Conservation (phyloP, 2,888 invertebrate genomes). For the Microplitis manilae region DNA sequence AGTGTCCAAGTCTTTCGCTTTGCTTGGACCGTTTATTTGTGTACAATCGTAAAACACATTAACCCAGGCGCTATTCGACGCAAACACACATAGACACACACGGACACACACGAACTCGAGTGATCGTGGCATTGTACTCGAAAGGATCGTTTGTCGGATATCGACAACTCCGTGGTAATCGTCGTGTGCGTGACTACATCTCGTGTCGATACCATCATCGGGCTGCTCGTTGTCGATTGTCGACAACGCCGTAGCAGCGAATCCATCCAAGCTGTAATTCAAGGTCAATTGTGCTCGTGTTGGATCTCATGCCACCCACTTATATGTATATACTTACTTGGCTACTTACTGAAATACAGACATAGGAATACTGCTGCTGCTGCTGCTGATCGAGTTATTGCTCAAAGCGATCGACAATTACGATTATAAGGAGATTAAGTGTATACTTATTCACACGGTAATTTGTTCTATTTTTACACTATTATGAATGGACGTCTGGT, state of each 20-base stretch:
- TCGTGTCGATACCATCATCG: slow-evolving; percentile 22
- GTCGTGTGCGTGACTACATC: slow-evolving; percentile 48
- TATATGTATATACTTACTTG: background rate
- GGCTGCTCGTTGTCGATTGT: background rate
- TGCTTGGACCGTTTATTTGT: no score
- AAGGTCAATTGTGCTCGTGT: slow-evolving; percentile 35
- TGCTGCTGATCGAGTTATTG: background rate
- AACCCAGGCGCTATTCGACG: background rate
- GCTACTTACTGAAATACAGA: background rate
- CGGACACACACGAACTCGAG: background rate
- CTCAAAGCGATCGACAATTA: background rate
- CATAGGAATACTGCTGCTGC: background rate
- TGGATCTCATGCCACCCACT: background rate
- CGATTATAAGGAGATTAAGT: background rate
- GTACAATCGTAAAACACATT: background rate
- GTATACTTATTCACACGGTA: background rate
- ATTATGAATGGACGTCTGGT: background rate
- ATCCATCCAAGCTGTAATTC: slow-evolving; percentile 33
- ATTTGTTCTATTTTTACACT: background rate
- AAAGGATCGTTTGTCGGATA: slow-evolving; percentile 48
- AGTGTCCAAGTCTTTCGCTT: no score
- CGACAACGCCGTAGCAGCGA: background rate
- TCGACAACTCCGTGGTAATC: slow-evolving; percentile 47
- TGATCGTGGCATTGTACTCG: slow-evolving; percentile 48
- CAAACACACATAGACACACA: background rate